Evolutionary conservation across 2,888 invertebrate genomes (phyloP).

Genomic region (Eueremaeus valkanovi): DNA sequence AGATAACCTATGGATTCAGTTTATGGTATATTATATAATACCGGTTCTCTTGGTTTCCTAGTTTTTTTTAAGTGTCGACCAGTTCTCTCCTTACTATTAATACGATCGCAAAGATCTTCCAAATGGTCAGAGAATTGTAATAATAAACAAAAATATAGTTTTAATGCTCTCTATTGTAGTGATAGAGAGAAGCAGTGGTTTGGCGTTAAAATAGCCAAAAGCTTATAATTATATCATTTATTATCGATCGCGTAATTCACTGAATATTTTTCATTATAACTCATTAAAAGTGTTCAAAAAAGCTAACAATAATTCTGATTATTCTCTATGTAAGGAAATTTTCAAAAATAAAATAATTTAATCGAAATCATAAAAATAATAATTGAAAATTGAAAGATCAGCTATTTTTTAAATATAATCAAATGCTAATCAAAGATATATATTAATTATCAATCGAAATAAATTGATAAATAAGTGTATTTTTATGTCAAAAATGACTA

Average conservation of each 20-base stretch:
- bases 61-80: neutral
- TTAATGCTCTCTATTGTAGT: neutral
- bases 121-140: neutral
- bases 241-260: too few species aligned
- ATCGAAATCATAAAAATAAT: neutral
- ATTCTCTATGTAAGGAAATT: too few species aligned
- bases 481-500: neutral
- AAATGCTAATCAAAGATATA: neutral
- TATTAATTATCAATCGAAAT: neutral
- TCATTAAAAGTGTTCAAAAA: too few species aligned
- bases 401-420: neutral
- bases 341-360: too few species aligned
- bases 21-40: neutral
- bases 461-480: too few species aligned
- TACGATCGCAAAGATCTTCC: neutral
- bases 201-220: neutral
- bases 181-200: neutral
- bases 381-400: neutral
- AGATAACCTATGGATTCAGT: neutral
- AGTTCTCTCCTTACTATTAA: too few species aligned
- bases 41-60: conserved; percentile 2
- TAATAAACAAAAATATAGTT: conserved; percentile 1
- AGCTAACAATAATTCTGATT: too few species aligned
- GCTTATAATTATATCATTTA: neutral
- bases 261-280: too few species aligned